phyloP scores from a whole-genome alignment of 1,140 invertebrate species.

The Scylla paramamosain region DNA sequence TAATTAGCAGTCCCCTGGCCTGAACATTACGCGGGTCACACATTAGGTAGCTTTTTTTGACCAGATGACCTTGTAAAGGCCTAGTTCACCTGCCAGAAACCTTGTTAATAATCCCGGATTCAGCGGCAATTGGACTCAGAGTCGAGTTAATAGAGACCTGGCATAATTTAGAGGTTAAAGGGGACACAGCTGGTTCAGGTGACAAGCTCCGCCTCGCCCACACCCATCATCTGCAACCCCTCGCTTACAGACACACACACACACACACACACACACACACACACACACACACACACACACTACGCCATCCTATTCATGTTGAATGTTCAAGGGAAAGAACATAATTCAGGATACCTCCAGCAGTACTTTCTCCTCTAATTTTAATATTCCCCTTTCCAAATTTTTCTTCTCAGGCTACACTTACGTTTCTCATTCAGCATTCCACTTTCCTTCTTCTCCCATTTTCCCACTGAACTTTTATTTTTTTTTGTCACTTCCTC shows the following conservation, averaged over 20 bases:
- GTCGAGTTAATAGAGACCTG: slow-evolving; percentile 37
- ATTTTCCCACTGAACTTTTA: neutral
- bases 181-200: slow-evolving; percentile 44
- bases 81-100: slow-evolving; percentile 20
- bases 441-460: neutral
- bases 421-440: neutral
- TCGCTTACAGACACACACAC: neutral
- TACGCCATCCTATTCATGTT: too few species aligned
- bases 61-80: slow-evolving; percentile 11
- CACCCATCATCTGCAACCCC: neutral
- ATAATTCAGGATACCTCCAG: too few species aligned
- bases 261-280: slow-evolving; percentile 11
- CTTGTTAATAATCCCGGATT: slow-evolving; percentile 14
- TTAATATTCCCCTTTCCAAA: too few species aligned
- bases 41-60: slow-evolving; percentile 23
- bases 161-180: slow-evolving; percentile 53
- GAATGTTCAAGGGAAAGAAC: too few species aligned
- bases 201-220: slow-evolving; percentile 16
- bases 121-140: neutral
- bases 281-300: neutral
- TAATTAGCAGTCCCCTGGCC: slow-evolving; percentile 18
- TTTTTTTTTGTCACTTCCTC: neutral
- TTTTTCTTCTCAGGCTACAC: neutral
- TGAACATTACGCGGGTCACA: slow-evolving; percentile 10
- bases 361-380: too few species aligned